Percentiles rank a stretch among this genome's conserved stretches.
phyloP scores from a whole-genome alignment of 2,888 invertebrate species.

The Limnephilus marmoratus region DNA sequence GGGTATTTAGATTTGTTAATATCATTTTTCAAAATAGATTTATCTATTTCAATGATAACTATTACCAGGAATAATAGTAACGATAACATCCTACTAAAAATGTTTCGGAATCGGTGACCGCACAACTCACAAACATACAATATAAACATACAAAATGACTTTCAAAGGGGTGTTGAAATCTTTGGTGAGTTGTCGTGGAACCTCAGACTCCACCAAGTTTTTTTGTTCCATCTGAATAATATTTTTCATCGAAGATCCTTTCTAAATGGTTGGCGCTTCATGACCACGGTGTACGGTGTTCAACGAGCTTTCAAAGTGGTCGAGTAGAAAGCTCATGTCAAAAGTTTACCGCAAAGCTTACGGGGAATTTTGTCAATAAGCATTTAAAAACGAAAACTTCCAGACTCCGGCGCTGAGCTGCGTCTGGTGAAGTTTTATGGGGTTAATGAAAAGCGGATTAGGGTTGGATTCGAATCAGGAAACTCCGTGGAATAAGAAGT shows the following conservation, averaged over 20 bases:
- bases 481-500: background rate
- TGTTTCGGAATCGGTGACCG: too few species aligned
- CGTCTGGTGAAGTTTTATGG: constrained; percentile 18
- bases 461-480: background rate
- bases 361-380: constrained; percentile 43
- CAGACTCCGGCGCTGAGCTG: background rate
- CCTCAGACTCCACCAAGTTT: too few species aligned
- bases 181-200: too few species aligned
- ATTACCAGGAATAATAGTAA: too few species aligned
- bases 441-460: constrained; percentile 18
- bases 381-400: constrained; percentile 43
- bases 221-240: too few species aligned
- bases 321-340: constrained; percentile 48
- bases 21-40: too few species aligned
- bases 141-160: too few species aligned
- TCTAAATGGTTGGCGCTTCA: background rate
- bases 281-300: background rate
- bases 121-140: too few species aligned
- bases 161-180: too few species aligned
- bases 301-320: constrained; percentile 46
- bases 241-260: background rate
- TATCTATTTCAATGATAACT: too few species aligned
- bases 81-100: too few species aligned
- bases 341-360: constrained; percentile 42
- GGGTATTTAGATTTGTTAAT: too few species aligned